These are phyloP conservation scores for Hydrozoanthus tunicans DNA, from an alignment of 64 coral and sea anemone species.

Conservation along the genomic window DNA sequence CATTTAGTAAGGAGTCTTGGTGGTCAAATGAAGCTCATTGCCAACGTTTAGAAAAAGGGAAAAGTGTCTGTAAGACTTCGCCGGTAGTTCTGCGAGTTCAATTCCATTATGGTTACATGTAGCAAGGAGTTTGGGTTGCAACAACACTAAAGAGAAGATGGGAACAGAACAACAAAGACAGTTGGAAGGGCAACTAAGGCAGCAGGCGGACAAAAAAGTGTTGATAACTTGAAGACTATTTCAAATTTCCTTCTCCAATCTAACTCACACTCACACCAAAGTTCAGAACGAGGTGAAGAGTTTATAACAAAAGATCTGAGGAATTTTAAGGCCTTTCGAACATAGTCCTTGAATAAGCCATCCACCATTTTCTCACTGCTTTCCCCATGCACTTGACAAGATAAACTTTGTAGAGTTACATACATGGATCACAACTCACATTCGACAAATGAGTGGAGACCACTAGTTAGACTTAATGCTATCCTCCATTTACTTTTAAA, in stretches of 20 bases:
- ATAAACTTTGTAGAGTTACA: too few species aligned
- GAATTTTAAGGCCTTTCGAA: background rate
- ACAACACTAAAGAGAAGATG: background rate
- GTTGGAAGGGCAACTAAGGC: too few species aligned
- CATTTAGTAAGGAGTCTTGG: background rate
- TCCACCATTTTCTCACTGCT: too few species aligned
- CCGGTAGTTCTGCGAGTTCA: background rate
- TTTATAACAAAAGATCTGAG: background rate
- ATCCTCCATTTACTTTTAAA: too few species aligned
- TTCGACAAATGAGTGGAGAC: too few species aligned
- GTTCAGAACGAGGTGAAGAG: background rate
- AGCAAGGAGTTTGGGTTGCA: background rate
- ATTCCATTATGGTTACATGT: background rate
- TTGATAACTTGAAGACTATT: too few species aligned
- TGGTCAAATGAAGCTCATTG: conserved; percentile 1
- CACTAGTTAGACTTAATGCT: too few species aligned
- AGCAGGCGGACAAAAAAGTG: too few species aligned
- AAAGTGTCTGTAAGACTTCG: background rate
- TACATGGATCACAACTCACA: too few species aligned
- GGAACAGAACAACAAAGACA: too few species aligned
- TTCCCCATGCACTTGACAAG: too few species aligned
- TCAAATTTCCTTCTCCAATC: too few species aligned
- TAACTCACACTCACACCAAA: background rate
- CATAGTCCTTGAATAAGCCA: background rate
- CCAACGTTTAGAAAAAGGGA: background rate